Evolutionary conservation across 2,888 invertebrate genomes (phyloP), one percentile per base, ranked within the genome.

Genomic region (Ichneumoninae sp.): DNA sequence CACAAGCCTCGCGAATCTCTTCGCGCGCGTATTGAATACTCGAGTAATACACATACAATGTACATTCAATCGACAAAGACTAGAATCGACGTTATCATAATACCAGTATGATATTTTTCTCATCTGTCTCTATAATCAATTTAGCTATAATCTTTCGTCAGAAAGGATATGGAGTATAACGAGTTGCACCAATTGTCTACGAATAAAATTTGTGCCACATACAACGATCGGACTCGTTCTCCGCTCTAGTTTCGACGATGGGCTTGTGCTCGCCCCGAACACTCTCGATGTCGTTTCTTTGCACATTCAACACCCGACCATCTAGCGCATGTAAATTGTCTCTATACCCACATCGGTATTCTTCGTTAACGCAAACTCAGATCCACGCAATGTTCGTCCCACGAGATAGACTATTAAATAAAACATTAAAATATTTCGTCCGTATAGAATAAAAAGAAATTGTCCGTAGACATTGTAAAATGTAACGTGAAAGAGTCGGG

Each of bases 11-110:
- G 47, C 36, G 26, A 63, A 30, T 1, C 10, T 54, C 65, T 63
- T 60, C 63, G 40, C 50, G 50, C 68, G 40, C 44, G 5, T 63
- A 52, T 57, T 47, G 76, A 84, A 81, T 84, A 84, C 77, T 78
- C 44, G 26, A 40, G 22, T 70, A 70, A 75, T 80, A 74, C 68
- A 26, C 60, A 75, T 57, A 76, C 65, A 78, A 73, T 68, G 26
- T 83, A 57, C 77, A 71, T 68, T 52, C 74, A 52, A 71, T 60
- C 74, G 70, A 73, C 47, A 83, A 40, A 74, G 76, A 74, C 84
- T 86, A 82, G 66, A 75, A 30, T 26, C 69, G 47, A 70, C 47
- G 4, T 78, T 76, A 71, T 83, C 52, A 36, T 66, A 69, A 71
- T 66, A 66, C 75, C 75, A 57, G 40, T 81, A 78, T 57, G 73